These are phyloP conservation scores for Magallana ariakensis DNA, from an alignment of 1,140 invertebrate genomes.

Conservation along the genomic window DNA sequence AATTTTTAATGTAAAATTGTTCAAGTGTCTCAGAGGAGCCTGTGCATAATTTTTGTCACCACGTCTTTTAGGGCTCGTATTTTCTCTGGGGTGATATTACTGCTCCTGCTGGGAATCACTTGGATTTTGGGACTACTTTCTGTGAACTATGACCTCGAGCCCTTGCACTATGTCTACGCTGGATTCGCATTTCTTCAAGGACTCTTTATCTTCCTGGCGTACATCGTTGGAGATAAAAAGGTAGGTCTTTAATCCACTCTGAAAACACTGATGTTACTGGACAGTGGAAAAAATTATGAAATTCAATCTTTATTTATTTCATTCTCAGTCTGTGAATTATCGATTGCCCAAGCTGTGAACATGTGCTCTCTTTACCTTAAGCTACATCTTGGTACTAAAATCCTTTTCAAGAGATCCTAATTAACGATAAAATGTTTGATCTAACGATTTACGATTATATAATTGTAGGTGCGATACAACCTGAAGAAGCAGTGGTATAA, in stretches of 20 bases:
- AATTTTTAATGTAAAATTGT: background rate
- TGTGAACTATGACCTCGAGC: conserved; percentile 87
- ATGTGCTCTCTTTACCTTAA: no score
- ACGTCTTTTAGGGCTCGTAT: conserved; percentile 85
- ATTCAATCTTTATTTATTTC: no score
- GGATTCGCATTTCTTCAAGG: conserved; percentile 87
- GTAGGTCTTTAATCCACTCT: conserved; percentile 79
- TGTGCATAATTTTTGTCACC: no score
- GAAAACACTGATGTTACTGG: no score
- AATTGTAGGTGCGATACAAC: conserved; percentile 75
- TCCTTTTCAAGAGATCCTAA: no score
- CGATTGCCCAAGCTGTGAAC: no score
- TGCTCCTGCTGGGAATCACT: conserved; percentile 88
- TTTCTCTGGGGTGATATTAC: conserved; percentile 87
- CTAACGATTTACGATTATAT: no score
- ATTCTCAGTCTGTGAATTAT: no score
- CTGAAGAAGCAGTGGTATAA: conserved; percentile 78
- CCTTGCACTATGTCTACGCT: conserved; percentile 87
- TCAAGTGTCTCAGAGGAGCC: no score
- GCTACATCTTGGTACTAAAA: no score
- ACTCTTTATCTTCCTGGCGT: conserved; percentile 89
- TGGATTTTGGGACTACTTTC: conserved; percentile 91
- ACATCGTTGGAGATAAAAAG: conserved; percentile 89
- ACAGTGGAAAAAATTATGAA: no score
- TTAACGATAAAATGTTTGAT: no score